These are phyloP conservation scores for Echinarachnius parma DNA, from an alignment of 53 echinoderm and acorn worm genomes.

Conservation along the genomic window DNA sequence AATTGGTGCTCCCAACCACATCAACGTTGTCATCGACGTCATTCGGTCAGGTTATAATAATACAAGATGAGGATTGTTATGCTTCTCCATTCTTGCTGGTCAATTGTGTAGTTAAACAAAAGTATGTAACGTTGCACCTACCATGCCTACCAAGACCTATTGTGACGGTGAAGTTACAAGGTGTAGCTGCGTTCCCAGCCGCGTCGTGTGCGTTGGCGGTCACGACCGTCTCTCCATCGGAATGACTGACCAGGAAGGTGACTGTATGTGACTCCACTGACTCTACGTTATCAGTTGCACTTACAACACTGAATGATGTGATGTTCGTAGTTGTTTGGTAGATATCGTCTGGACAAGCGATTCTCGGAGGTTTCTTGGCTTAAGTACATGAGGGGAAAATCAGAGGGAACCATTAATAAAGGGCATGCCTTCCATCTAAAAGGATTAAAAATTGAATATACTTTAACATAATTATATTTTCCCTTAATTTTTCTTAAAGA, in stretches of 20 bases:
- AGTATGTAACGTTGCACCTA: no score
- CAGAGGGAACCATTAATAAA: not conserved
- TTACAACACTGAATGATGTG: not conserved
- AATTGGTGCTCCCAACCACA: no score
- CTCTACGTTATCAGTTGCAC: not conserved
- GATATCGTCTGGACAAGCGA: slow-evolving; percentile 21
- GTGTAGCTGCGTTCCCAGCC: slow-evolving; percentile 2
- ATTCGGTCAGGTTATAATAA: no score
- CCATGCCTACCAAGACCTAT: slow-evolving; percentile 2
- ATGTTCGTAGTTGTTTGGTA: not conserved
- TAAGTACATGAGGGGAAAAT: not conserved
- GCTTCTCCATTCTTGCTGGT: no score
- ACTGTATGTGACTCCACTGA: not conserved
- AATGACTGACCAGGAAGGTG: not conserved
- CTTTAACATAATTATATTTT: no score
- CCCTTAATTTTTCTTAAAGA: no score
- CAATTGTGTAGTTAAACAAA: no score
- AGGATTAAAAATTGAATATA: no score
- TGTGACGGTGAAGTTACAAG: slow-evolving; percentile 12
- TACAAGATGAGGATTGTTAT: no score
- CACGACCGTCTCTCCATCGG: slow-evolving; percentile 4
- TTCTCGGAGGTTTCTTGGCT: slow-evolving; percentile 7
- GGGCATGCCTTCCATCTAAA: no score
- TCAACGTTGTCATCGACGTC: no score
- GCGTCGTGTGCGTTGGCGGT: not conserved